Base-by-base conservation (phyloP, 2,113 vertebrate genomes). In the Rhipidura dahli region DNA sequence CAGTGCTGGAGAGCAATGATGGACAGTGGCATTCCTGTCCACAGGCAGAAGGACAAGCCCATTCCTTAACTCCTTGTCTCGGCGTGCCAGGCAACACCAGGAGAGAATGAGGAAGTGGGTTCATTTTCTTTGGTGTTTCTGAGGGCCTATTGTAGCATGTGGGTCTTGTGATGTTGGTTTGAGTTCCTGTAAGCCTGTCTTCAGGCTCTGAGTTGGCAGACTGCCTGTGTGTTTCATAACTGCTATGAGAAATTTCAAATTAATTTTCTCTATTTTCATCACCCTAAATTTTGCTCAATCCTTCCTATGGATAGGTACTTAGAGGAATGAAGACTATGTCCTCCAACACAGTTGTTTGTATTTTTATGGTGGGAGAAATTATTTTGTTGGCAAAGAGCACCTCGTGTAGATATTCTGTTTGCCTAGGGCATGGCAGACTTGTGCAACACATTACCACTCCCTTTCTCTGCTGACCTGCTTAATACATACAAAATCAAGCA, bases 1-100 rank as follows among this genome's bases (percentile, higher is more conserved):
- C 12, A 16, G 47, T 4, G 4, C 31, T 1, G 1, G 3, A 12
- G 17, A 20, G 42, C 27, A 22, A 8, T 0, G 2, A 8, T 1
- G 18, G n/a, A 47, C 16, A 20, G 31, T 4, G 11, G 47, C 27
- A 9, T 14, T 70, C 22, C 26, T 57, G 51, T 4, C 30, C 7
- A 3, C 35, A 27, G 56, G 31, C 39, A 56, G 87, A 37, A 64
- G 70, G 39, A 35, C 21, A 47, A 71, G 35, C n/a, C 42, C 11
- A 0, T 39, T 18, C n/a, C 30, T 61, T n/a, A 2, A 3, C 8
- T 45, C 35, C 35, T 5, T 21, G 30, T 35, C 53, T 39, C 45
- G 37, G 20, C 3, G 1, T 69, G 70, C 35, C 15, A 4, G 0
- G 1, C 23, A 44, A 15, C 73, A 31, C n/a, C 28, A 45, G n/a